Percentiles rank a stretch among this genome's conserved stretches.
These are phyloP conservation scores for Pristionchus arcanus DNA, from an alignment of 2,888 invertebrate species.

Conservation along the genomic window DNA sequence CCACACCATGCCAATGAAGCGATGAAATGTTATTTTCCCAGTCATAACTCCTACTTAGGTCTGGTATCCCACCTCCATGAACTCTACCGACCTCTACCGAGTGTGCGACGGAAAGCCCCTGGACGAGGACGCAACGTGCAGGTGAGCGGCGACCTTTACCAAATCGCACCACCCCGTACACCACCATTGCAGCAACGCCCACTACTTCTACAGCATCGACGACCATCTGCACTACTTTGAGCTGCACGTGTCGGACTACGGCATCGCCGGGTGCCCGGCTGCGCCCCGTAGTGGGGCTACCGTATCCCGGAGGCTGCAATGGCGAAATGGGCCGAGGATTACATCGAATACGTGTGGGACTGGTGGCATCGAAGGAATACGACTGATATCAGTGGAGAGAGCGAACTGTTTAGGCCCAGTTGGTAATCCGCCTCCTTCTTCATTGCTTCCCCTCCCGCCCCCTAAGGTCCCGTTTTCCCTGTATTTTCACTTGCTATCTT, in stretches of 20 bases:
- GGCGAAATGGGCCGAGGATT: conserved; percentile 27
- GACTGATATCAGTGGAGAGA: background rate
- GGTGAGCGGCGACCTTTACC: conserved; percentile 58
- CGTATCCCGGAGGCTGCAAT: background rate
- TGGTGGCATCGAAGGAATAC: conserved; percentile 32
- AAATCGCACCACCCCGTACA: background rate
- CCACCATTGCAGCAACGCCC: conserved; percentile 57
- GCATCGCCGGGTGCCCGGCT: conserved; percentile 16
- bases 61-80: conserved; percentile 75
- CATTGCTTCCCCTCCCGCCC: too few relatives aligned
- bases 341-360: conserved; percentile 28
- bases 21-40: too few relatives aligned
- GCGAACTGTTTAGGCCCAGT: background rate
- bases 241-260: conserved; percentile 48
- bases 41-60: too few relatives aligned
- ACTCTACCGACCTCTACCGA: conserved; percentile 61
- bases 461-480: background rate
- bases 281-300: background rate
- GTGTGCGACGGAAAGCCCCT: conserved; percentile 72
- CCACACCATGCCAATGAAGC: too few relatives aligned
- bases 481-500: too few relatives aligned
- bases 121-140: conserved; percentile 75
- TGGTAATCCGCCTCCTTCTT: background rate
- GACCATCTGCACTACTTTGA: conserved; percentile 77
- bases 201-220: conserved; percentile 67